Evolutionary conservation across 1,140 invertebrate species (phyloP), one percentile per base, ranked within the genome.

Genomic region (Theocolax elegans): DNA sequence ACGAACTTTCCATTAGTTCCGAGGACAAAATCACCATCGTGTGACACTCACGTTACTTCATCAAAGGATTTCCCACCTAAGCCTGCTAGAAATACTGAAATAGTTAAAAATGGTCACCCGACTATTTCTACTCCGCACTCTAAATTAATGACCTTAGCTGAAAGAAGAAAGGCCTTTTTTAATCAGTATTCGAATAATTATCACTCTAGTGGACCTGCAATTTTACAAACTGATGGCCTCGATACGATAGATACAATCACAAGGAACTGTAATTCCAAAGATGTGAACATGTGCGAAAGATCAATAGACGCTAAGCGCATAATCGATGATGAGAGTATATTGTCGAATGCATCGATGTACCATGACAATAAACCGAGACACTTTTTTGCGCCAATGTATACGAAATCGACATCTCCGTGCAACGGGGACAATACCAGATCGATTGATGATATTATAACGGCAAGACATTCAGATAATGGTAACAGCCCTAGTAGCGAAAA

Each of bases 351-450:
- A 0, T 35, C 64, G 1, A 8, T 4, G 1, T 51, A 75, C 21
- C 46, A 35, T 21, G 54, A 54, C 0, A 75, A 73, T 15, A 80
- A 76, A 19, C 79, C 81, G 0, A 85, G 80, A 53, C 85, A 87
- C 29, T 88, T 87, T 56, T 88, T 88, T 58, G 80, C 87, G 0
- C 86, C 86, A 1, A 73, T 88, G 23, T 19, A 72, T 1, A 48
- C 58, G 2, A 83, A 75, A 23, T 12, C 74, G 15, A 77, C 48
- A 13, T 49, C 10, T 42, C 68, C 62, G 13, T 31, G 27, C 19
- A 21, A 38, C 2, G 48, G 13, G 1, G 59, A 54, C 0, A 13
- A 4, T 7, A 1, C n/a, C 19, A 54, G 23, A 13, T 31, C n/a
- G 13, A 44, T 42, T 1, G n/a, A 29, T n/a, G 40, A 54, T 38